Base-by-base conservation (phyloP, 2,888 invertebrate species). In the Andrena minutula region DNA sequence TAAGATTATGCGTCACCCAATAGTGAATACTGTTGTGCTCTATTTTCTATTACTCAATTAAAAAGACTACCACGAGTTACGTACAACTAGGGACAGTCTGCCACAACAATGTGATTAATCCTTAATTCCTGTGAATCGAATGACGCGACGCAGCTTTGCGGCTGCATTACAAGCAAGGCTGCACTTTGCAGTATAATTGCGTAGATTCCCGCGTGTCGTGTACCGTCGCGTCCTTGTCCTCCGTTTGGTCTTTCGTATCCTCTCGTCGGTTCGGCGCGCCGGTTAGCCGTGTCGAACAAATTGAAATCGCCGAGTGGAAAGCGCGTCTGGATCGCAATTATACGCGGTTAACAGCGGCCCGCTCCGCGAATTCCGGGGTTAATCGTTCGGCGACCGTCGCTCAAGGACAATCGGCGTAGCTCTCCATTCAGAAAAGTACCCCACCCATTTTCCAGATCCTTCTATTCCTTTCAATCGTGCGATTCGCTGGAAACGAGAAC, bases 261-360 rank as follows among this genome's bases (percentile, higher is more conserved):
- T 64, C 51, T 1, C 16, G 26, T 23, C 23, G 61, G 68, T 75
- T 80, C 81, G 82, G 51, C 47, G 30, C 47, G 65, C 66, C 56
- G 68, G 51, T 69, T 69, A 78, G n/a, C 63, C 66, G 75, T 64
- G 72, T 65, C 80, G 85, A 79, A 84, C 86, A 80, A 88, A 89
- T 88, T 88, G 87, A 84, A 89, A 89, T 83, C 78, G 72, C 61
- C 80, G 82, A 82, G 66, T 77, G 83, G 79, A 77, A 86, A 85
- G 72, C 72, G 75, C 73, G 71, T 70, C 74, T 70, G 77, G 68
- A 79, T 82, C 78, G 84, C 76, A 84, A 88, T 88, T 86, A 86
- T 41, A 80, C 83, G 87, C 75, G 77, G 70, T 79, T 83, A 81
- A 79, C 76, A 47, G 69, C 28, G 23, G 60, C 56, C 72, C 60